Base-by-base conservation (phyloP, 1,140 invertebrate species). In the Drosophila grimshawi region DNA sequence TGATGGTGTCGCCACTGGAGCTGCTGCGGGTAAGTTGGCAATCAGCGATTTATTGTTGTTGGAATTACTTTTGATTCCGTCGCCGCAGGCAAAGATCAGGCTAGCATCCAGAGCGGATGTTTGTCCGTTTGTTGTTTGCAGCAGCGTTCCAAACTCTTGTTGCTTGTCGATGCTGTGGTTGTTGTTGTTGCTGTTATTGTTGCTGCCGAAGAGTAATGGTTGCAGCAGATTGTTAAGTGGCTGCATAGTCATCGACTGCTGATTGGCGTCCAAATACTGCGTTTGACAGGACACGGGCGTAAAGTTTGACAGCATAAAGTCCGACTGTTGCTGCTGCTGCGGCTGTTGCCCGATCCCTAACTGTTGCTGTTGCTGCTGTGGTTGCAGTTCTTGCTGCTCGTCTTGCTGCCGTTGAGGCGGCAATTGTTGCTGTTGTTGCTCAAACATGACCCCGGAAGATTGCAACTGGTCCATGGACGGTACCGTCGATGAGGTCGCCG, bases 141-240 rank as follows among this genome's bases (percentile, higher is more conserved):
- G 19, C 11, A 68, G 37, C 29, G 43, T 49, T 10, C 8, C 8
- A 35, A 62, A 62, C 6, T 67, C 71, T 4, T 67, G 70, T 19
- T 67, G 70, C 29, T 62, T 59, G 3, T 77, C 73, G 7, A 59
- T 71, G 55, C 46, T 64, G 41, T 37, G 48, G 56, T 39, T 45
- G 69, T 51, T 10, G 5, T 3, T 19, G 19, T 19, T 19, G 19
- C 19, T 19, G 19, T 19, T 19, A 19, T 19, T 19, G 19, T 19
- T 46, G 19, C 41, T 61, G 3, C 61, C 49, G 33, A 76, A 90
- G 3, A 91, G 62, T 52, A 90, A 43, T 1, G 88, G 88, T 53
- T 88, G 88, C 41, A 90, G 55, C 53, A 89, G 63, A 7, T 63
- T 86, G 27, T 86, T 90, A 7, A 86, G 63, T 1, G 83, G 86